Evolutionary conservation across 2,797 vertebrate genomes (phyloP), one percentile per base, ranked within the genome.

Genomic region (Hydrocynus forskahlii): DNA sequence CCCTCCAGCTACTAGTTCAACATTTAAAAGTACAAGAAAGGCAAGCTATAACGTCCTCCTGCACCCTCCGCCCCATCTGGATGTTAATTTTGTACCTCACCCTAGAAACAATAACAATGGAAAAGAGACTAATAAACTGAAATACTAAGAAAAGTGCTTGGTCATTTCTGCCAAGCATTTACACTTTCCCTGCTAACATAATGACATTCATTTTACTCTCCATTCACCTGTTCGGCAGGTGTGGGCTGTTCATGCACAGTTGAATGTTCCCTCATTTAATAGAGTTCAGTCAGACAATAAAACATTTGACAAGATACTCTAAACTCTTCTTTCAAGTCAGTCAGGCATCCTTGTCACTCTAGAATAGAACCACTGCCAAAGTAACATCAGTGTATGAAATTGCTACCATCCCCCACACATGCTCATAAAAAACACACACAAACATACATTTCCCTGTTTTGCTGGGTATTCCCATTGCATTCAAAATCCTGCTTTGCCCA

Each of bases 381-480:
- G 66, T 68, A 68, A 45, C 66, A 68, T 68, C 66, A 68, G 35
- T 68, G 66, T 68, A 68, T 45, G 66, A 68, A 68, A 68, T 21
- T 68, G 40, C 66, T 68, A 4, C 66, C 66, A 68, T 16, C 38
- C 40, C 40, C 66, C 63, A 35, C 63, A 35, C 63, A 29, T 35
- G 35, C 25, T 16, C 29, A 6, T 16, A 64, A 7, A 50, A 13
- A 52, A 64, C 63, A 64, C 63, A 64, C 29, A 64, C 66, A 13
- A 25, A 17, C 16, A 40, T 35, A 66, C 35, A 35, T 40, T 40
- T 68, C n/a, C 40, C 38, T 43, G 66, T 13, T 68, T 45, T 68
- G 19, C 40, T n/a, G 66, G 1, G 0, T 45, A 43, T 67, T 67
- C 21, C 63, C 38, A 67, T 21, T 67, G 7, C 9, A 67, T 43